Percentiles rank a stretch among this genome's conserved stretches.
Conservation (phyloP, 2,888 invertebrate species). For the Podabrus alpinus region DNA sequence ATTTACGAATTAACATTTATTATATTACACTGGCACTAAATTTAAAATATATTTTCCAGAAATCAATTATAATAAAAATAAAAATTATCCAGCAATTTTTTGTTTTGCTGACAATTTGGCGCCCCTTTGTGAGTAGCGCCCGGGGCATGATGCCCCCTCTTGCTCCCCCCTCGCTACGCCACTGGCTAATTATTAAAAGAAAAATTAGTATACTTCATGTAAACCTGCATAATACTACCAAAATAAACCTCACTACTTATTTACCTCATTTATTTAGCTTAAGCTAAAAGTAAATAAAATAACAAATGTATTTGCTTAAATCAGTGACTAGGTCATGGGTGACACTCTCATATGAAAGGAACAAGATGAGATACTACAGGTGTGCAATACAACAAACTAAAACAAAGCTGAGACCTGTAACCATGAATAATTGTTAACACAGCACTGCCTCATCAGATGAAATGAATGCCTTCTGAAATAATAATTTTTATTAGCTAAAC, state of each 20-base stretch:
- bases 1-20: too few relatives aligned
- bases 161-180: too few relatives aligned
- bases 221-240: background rate
- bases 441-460: background rate
- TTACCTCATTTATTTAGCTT: background rate
- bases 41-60: too few relatives aligned
- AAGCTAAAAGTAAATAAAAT: background rate
- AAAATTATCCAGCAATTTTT: too few relatives aligned
- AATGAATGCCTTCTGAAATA: background rate
- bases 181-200: too few relatives aligned
- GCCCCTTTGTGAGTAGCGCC: too few relatives aligned
- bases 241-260: background rate
- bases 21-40: too few relatives aligned
- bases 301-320: background rate
- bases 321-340: background rate
- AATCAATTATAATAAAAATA: too few relatives aligned
- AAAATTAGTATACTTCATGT: background rate
- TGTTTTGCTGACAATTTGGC: too few relatives aligned
- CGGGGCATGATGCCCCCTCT: too few relatives aligned
- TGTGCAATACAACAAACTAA: background rate
- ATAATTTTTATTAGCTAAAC: background rate
- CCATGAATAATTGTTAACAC: background rate
- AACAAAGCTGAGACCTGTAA: background rate
- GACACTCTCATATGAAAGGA: background rate
- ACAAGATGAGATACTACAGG: background rate